A percentile compares a stretch with the other conserved stretches of the same genome.
Evolutionary conservation across 2,888 invertebrate species (phyloP).

Genomic region (Lasioglossum morio): DNA sequence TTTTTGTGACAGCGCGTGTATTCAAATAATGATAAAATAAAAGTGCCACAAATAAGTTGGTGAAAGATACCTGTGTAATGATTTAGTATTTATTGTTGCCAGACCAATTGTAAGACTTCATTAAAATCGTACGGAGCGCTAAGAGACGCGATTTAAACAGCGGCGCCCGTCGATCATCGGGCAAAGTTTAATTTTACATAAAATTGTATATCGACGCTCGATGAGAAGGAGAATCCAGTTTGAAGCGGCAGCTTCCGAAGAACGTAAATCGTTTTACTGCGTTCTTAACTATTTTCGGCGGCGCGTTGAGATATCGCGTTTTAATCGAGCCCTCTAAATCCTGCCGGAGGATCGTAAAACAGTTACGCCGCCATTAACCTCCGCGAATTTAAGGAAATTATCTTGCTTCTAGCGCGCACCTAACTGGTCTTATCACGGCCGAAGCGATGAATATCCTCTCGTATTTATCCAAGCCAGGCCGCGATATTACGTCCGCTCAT

Average conservation of each 20-base stretch:
- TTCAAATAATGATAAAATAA: too few species aligned
- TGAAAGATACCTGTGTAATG: too few species aligned
- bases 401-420: slow-evolving; percentile 26
- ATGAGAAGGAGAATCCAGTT: neutral
- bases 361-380: slow-evolving; percentile 45
- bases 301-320: slow-evolving; percentile 40
- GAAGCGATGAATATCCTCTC: slow-evolving; percentile 31
- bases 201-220: neutral
- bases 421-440: slow-evolving; percentile 35
- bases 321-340: slow-evolving; percentile 55
- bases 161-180: neutral
- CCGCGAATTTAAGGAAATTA: slow-evolving; percentile 53
- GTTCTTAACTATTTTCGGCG: slow-evolving; percentile 38
- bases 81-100: neutral
- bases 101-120: neutral
- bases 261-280: slow-evolving; percentile 52
- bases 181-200: neutral
- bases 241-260: neutral
- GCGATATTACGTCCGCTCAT: slow-evolving; percentile 4
- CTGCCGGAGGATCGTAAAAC: slow-evolving; percentile 49
- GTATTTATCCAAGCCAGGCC: slow-evolving; percentile 29
- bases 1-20: too few species aligned
- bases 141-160: too few species aligned
- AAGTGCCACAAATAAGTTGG: too few species aligned
- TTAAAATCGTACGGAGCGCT: neutral